Percentiles rank a stretch among this genome's conserved stretches.
These are phyloP conservation scores for Rhinopithecus roxellana DNA, from an alignment of 2,113 vertebrate genomes.

Conservation along the genomic window DNA sequence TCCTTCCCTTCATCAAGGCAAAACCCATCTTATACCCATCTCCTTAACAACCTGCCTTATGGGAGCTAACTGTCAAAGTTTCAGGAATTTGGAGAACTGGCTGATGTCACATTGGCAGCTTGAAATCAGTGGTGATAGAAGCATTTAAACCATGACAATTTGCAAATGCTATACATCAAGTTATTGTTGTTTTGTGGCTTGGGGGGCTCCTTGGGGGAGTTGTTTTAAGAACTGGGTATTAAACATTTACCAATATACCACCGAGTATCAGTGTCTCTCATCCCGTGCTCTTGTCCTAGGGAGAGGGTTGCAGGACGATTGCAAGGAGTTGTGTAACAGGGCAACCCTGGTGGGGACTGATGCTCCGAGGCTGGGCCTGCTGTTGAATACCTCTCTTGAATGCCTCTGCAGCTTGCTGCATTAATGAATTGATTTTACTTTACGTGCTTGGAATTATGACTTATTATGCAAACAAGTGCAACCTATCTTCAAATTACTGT, in stretches of 20 bases:
- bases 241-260: neutral
- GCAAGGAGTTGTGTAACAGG: too few species aligned
- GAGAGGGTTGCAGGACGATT: neutral
- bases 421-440: neutral
- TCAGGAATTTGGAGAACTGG: neutral
- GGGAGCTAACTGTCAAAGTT: neutral
- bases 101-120: neutral
- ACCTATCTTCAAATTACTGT: neutral
- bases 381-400: neutral
- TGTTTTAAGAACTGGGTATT: neutral
- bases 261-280: neutral
- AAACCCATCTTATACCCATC: neutral
- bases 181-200: neutral
- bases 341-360: neutral
- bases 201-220: neutral
- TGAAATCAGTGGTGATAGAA: neutral
- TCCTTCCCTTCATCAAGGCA: neutral
- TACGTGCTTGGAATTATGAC: neutral
- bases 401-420: neutral
- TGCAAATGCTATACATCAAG: neutral
- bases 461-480: slow-evolving; percentile 9
- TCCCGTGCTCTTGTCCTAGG: neutral
- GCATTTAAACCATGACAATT: neutral
- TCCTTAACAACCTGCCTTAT: neutral
- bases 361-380: neutral